Percentiles rank a stretch among this genome's conserved stretches.
Conservation (phyloP, 2,888 invertebrate species). For the Laspeyria flexula region DNA sequence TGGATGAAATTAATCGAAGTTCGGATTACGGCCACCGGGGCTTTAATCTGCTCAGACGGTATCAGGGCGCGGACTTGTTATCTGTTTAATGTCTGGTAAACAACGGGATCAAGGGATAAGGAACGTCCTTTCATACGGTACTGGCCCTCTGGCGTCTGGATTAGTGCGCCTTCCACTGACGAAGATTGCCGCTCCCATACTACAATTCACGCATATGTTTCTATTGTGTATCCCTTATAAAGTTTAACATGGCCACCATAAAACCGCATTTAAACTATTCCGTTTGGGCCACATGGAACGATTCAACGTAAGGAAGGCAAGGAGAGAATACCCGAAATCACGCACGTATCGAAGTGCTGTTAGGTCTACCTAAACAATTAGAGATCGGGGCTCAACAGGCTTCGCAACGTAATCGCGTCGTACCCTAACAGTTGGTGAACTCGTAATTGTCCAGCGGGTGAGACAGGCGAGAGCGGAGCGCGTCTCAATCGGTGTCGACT, state of each 20-base stretch:
- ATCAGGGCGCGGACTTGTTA: conserved; percentile 85
- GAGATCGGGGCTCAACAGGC: conserved; percentile 57
- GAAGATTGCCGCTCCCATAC: conserved; percentile 75
- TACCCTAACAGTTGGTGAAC: conserved; percentile 66
- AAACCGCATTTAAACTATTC: conserved; percentile 15
- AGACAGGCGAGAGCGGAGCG: conserved; percentile 62
- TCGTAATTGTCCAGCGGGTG: conserved; percentile 74
- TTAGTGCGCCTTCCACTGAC: conserved; percentile 71
- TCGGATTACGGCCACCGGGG: conserved; percentile 80
- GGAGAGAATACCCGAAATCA: conserved; percentile 33
- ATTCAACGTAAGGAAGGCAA: conserved; percentile 11
- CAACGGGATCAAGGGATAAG: conserved; percentile 86
- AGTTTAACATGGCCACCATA: conserved; percentile 17
- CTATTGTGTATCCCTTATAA: conserved; percentile 15
- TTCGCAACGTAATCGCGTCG: conserved; percentile 63
- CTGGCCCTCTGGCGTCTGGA: conserved; percentile 82
- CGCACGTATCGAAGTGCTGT: conserved; percentile 39
- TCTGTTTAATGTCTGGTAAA: conserved; percentile 87
- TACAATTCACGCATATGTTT: conserved; percentile 55
- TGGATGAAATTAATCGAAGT: conserved; percentile 86
- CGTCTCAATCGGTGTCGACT: conserved; percentile 79
- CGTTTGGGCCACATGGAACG: conserved; percentile 1
- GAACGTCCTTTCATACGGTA: conserved; percentile 81
- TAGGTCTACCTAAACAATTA: conserved; percentile 47
- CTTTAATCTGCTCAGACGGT: conserved; percentile 82